Percentiles rank a stretch among this genome's conserved stretches.
These are phyloP conservation scores for Myrmecophaga tridactyla DNA, from an alignment of 2,113 vertebrate species.

Conservation along the genomic window DNA sequence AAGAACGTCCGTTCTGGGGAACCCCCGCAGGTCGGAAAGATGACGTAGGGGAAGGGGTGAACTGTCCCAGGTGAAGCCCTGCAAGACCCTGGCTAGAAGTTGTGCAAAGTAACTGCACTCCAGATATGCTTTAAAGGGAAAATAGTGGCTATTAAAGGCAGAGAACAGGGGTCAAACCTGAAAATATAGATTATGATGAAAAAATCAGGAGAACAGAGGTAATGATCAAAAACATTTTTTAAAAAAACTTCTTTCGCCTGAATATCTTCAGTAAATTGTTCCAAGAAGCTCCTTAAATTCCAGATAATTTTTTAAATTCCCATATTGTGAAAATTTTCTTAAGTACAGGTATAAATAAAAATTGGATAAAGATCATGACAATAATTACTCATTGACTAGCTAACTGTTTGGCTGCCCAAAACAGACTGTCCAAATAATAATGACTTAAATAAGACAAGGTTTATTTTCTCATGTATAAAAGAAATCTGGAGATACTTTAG, in stretches of 20 bases:
- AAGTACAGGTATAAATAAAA: slow-evolving; percentile 38
- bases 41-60: no score
- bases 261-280: neutral
- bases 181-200: neutral
- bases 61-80: neutral
- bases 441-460: neutral
- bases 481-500: neutral
- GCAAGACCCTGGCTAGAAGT: neutral
- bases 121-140: neutral
- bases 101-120: neutral
- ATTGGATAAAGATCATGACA: neutral
- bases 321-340: neutral
- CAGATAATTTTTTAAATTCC: neutral
- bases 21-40: neutral
- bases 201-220: neutral
- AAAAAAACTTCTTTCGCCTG: slow-evolving; percentile 24
- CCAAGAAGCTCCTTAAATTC: neutral
- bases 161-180: neutral
- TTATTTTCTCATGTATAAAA: neutral
- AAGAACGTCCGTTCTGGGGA: no score
- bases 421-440: neutral
- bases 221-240: neutral
- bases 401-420: slow-evolving; percentile 3
- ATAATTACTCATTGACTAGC: neutral
- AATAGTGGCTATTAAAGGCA: neutral